A percentile compares a stretch with the other conserved stretches of the same genome.
These are phyloP conservation scores for Tetanocera ferruginea DNA, from an alignment of 2,888 invertebrate species.

Conservation along the genomic window DNA sequence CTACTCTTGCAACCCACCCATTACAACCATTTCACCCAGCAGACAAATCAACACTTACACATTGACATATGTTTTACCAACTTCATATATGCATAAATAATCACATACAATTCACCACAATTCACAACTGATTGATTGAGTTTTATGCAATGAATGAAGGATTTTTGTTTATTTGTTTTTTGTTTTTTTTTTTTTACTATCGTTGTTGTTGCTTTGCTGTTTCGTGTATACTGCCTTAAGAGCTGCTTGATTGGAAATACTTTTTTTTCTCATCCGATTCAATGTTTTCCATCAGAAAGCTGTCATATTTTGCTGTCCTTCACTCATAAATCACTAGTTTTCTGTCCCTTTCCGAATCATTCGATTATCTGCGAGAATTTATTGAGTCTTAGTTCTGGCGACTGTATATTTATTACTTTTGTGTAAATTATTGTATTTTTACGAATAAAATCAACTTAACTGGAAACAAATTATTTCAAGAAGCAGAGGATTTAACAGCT, in stretches of 20 bases:
- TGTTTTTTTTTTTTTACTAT: neutral
- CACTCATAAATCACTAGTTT: neutral
- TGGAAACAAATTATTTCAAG: no score
- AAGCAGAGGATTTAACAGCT: no score
- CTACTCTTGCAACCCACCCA: no score
- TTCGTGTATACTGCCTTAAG: neutral
- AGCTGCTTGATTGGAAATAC: neutral
- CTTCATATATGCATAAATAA: neutral
- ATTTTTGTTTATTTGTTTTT: neutral
- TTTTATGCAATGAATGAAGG: conserved; percentile 8
- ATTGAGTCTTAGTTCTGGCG: no score
- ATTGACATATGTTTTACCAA: neutral
- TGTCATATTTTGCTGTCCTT: conserved; percentile 17
- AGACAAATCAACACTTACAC: neutral
- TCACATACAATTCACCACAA: conserved; percentile 15
- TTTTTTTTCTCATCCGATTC: neutral
- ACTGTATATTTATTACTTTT: no score
- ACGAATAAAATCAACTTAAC: neutral
- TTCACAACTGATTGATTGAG: conserved; percentile 23
- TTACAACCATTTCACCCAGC: neutral
- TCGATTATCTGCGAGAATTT: no score
- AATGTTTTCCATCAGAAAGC: neutral
- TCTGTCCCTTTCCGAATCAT: neutral
- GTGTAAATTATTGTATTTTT: neutral
- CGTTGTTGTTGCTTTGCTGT: neutral